Evolutionary conservation across 2,113 vertebrate genomes (phyloP), one percentile per base, ranked within the genome.

Genomic region (Parus major): DNA sequence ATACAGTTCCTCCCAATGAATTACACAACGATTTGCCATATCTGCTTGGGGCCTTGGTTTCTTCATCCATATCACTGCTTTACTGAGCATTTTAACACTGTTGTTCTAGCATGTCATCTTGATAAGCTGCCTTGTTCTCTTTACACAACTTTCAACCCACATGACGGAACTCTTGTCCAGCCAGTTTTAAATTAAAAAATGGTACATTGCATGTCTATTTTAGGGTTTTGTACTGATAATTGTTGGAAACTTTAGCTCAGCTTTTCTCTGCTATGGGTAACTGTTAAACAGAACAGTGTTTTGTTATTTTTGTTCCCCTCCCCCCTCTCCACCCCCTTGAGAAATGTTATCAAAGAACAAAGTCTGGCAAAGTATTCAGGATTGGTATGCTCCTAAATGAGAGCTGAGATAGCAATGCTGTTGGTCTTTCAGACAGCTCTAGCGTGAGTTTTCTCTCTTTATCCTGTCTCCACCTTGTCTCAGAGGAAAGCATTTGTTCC

Each of bases 211-310:
- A 31, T 73, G 44, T 59, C 71, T 95, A 8, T 80, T 80, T 91
- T 73, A 61, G 85, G 85, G 80, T 69, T 86, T 94, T 73, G 29
- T 73, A 11, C 91, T 85, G 82, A 69, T 92, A 90, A 87, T 93
- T 77, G 55, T 65, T 95, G 95, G 95, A 95, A 95, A 94, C 59
- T 94, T 95, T 61, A 86, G 75, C 85, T 95, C 87, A 95, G 90
- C 47, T 91, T 94, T 94, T 87, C 75, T 95, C 39, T 92, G 63
- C 64, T 92, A 19, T 79, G 95, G 46, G 81, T 82, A 92, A 89
- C 83, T 56, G 70, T 82, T 92, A 88, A 94, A 96, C 92, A 95
- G 72, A 95, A 65, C 79, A 91, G 59, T 56, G 68, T 93, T 88
- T 88, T 95, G 79, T 91, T 95, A 68, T 89, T 94, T 93, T 95